Evolutionary conservation across 2,888 invertebrate species (phyloP).

Genomic region (Drosophila antonietae): DNA sequence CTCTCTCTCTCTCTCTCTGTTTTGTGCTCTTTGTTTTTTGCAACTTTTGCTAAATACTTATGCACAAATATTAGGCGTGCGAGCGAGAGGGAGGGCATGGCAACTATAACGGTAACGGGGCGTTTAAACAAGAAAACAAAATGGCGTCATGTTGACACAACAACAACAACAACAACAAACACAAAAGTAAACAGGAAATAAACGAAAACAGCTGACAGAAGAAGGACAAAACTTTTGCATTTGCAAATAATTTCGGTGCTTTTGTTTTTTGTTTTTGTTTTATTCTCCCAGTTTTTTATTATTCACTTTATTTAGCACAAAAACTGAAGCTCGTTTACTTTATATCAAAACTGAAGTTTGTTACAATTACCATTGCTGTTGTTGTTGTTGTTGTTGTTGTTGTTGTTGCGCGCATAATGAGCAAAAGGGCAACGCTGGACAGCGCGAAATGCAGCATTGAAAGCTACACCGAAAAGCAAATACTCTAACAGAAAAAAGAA

Average conservation of each 20-base stretch:
- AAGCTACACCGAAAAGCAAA: neutral
- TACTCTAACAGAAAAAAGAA: conserved; percentile 1
- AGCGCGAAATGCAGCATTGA: neutral
- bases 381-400: neutral
- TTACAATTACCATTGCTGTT: conserved; percentile 30
- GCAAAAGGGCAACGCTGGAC: neutral
- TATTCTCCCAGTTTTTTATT: neutral
- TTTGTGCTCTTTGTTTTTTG: conserved; percentile 9
- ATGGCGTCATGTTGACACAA: conserved; percentile 65
- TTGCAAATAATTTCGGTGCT: conserved; percentile 18
- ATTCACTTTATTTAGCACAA: conserved; percentile 24
- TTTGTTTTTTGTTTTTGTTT: neutral
- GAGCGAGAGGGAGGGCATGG: conserved; percentile 7
- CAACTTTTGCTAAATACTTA: conserved; percentile 55
- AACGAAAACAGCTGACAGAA: conserved; percentile 31
- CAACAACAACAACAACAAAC: conserved; percentile 3
- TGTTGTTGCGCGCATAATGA: conserved; percentile 20
- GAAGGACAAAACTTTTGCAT: conserved; percentile 48
- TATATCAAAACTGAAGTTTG: conserved; percentile 60
- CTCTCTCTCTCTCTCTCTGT: conserved; percentile 2
- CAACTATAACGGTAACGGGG: conserved; percentile 38
- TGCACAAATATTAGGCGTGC: conserved; percentile 61
- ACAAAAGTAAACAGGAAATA: conserved; percentile 13
- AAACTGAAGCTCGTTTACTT: conserved; percentile 65
- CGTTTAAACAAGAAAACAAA: conserved; percentile 62